Percentiles rank a stretch among this genome's conserved stretches.
Evolutionary conservation across 2,113 vertebrate species (phyloP).

Genomic region (Alces alces): DNA sequence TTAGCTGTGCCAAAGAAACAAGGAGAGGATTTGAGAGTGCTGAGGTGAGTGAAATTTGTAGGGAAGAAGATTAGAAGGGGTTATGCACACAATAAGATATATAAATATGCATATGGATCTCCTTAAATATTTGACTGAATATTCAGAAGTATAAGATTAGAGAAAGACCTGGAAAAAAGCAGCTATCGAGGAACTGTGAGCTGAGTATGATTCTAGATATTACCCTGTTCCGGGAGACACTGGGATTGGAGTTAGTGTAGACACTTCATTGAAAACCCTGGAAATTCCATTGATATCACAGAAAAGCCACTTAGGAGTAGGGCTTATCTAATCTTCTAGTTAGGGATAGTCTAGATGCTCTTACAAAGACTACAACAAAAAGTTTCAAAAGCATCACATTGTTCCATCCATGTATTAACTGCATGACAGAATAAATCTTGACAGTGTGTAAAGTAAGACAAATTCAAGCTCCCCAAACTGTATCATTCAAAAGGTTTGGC

Average conservation of each 20-base stretch:
- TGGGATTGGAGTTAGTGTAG: not conserved
- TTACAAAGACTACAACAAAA: not conserved
- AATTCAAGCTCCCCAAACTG: not conserved
- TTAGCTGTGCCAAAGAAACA: not conserved
- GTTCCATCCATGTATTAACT: not conserved
- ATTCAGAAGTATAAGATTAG: not conserved
- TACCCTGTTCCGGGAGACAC: not conserved
- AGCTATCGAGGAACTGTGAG: not conserved
- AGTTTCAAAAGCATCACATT: not conserved
- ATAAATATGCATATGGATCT: not conserved
- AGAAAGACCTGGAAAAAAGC: not conserved
- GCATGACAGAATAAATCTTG: not conserved
- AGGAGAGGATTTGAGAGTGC: not conserved
- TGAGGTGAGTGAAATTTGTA: not conserved
- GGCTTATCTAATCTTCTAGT: not conserved
- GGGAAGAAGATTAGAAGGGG: not conserved
- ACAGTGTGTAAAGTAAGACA: not conserved
- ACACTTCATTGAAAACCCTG: not conserved
- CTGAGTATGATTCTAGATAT: not conserved
- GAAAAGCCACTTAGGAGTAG: not conserved
- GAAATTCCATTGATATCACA: not conserved
- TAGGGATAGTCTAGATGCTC: not conserved
- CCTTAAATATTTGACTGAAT: not conserved
- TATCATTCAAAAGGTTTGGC: not conserved
- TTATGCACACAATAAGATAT: not conserved